Conservation (phyloP, 2,113 vertebrate genomes). For the Eulemur rufifrons region DNA sequence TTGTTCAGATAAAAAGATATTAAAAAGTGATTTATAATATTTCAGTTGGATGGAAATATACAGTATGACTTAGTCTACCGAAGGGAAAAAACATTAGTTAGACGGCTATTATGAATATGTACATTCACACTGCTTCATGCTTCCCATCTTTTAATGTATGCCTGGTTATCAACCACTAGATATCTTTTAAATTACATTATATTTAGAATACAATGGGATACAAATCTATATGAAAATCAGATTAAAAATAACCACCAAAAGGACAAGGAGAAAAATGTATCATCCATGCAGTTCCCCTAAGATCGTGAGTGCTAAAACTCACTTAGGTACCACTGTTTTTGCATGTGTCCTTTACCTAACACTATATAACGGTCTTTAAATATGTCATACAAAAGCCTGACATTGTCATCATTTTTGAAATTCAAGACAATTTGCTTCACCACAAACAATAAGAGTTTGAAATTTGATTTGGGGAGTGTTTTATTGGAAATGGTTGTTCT, state of each 20-base stretch:
- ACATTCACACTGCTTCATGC: constrained; percentile 1
- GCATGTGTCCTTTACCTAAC: neutral
- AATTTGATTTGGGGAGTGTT: neutral
- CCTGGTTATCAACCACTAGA: constrained; percentile 53
- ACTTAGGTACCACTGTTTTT: neutral
- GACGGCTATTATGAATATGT: constrained; percentile 53
- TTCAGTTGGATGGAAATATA: constrained; percentile 63
- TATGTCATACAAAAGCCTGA: neutral
- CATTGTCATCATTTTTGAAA: neutral
- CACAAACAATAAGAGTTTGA: neutral
- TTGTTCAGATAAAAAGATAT: constrained; percentile 74
- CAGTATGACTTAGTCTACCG: constrained; percentile 25
- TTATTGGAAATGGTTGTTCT: neutral
- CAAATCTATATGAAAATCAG: constrained; percentile 65
- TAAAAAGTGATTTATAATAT: constrained; percentile 74
- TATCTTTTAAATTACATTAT: constrained; percentile 60
- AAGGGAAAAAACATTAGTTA: constrained; percentile 60
- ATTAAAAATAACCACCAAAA: constrained; percentile 55
- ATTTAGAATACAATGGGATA: constrained; percentile 48
- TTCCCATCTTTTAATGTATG: constrained; percentile 61
- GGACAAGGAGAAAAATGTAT: constrained; percentile 4
- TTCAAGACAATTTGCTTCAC: neutral
- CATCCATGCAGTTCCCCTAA: constrained; percentile 13
- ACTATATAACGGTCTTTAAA: neutral
- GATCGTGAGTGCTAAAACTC: neutral